Base-by-base conservation (phyloP, 2,888 invertebrate genomes). In the Synergus japonicus region DNA sequence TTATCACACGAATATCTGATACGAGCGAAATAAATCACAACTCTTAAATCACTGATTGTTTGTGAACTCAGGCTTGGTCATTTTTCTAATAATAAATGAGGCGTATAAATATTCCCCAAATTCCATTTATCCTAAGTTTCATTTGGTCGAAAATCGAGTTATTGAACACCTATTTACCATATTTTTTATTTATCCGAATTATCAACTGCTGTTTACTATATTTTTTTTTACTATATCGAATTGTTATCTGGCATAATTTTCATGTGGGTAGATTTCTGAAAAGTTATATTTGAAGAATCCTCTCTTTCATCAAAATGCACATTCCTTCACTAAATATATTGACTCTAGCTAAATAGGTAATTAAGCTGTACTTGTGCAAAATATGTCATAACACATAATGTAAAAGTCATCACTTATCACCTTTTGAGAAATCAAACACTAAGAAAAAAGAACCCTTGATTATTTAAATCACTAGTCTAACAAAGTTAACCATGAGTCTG, bases 261-360 rank as follows among this genome's bases (percentile, higher is more conserved):
- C n/a, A n/a, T n/a, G n/a, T n/a, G 37, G 2, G 29, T 29, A 64
- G 13, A 37, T 4, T 64, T 64, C 37, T 64, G 15, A 37, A 64
- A 29, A 64, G 4, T 12, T 12, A 64, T 2, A 64, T 64, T 37
- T 64, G 7, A 44, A 67, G 18, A 67, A 67, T 22, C 44, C 22
- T 15, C 13, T 67, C 67, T 46, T 29, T 49, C 49, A 49, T 69
- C 46, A 69, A 69, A 12, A 15, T 69, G 22, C 69, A 69, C 46
- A 69, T 49, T 69, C 43, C 29, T 69, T 37, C 69, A 29, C 46
- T 69, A 69, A 69, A 49, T 46, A 49, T 69, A 69, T 69, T 69
- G 69, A 69, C 49, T 69, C 29, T 15, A 46, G 69, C 15, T 69
- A 29, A 69, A 49, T 46, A 69, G 69, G 22, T 18, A 69, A 46